Evolutionary conservation across 2,888 invertebrate species (phyloP), one percentile per base, ranked within the genome.

Genomic region (Beris morrisii): DNA sequence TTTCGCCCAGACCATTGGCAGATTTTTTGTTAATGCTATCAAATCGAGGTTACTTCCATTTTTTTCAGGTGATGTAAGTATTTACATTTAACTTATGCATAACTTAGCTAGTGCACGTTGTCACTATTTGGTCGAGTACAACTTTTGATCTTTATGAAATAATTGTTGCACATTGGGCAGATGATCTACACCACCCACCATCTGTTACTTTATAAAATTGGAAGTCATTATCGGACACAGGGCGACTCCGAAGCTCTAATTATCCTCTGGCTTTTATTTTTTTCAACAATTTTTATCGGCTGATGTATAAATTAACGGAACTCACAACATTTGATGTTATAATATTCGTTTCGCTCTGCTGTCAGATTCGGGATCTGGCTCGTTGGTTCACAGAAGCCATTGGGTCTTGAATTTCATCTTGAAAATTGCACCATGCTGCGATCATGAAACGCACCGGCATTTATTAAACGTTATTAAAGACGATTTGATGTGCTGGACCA

Each of bases 401-500:
- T 48, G 45, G 22, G 50, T 43, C 52, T 38, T 13, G 31, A 63
- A 43, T 63, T 50, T 63, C 63, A 52, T 50, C 53, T 63, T 52
- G 52, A 43, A 52, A 63, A 57, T 44, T 53, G 63, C 63, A 43
- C 53, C 63, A 63, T 38, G 63, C 63, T 63, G 63, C 63, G 63
- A 63, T 3, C 50, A 53, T 63, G 43, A 63, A 63, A 63, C 63
- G 63, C 31, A 63, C 63, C 63, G 63, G 50, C 63, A 48, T 63
- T 63, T 63, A 63, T 63, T 63, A 63, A 63, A 52, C 13, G 63
- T 53, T 63, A 63, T 63, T 63, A 63, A 63, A 52, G 63, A 4
- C 28, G 53, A 63, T 53, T 53, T 63, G 63, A 53, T 53, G 53
- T 52, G 6, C 31, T 4, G 38, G 53, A 48, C 50, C 22, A 45